These are phyloP conservation scores for Ramazzottius varieornatus DNA, from an alignment of 2,888 invertebrate genomes.

Conservation along the genomic window DNA sequence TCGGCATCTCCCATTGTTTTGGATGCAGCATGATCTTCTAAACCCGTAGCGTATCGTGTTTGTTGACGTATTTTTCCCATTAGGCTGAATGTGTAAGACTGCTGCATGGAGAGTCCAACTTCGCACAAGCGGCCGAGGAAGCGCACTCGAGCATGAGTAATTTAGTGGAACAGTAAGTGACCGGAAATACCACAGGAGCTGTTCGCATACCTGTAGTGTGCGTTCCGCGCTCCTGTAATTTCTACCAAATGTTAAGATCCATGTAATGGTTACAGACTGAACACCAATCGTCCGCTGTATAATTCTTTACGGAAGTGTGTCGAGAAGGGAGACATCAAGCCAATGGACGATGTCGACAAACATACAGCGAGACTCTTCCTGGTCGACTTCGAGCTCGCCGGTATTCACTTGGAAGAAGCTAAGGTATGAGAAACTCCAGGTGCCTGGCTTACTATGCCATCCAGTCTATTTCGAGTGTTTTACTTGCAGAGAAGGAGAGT, in stretches of 20 bases:
- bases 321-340: slow-evolving; percentile 37
- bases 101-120: slow-evolving; percentile 51
- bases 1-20: background rate
- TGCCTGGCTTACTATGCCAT: background rate
- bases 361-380: slow-evolving; percentile 66
- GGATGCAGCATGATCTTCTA: background rate
- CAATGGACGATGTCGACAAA: slow-evolving; percentile 41
- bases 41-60: background rate
- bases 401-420: slow-evolving; percentile 60
- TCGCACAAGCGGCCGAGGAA: slow-evolving; percentile 55
- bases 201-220: slow-evolving; percentile 2
- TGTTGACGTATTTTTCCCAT: slow-evolving; percentile 7
- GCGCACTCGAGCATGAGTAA: slow-evolving; percentile 63
- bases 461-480: background rate
- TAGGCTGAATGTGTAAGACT: slow-evolving; percentile 71
- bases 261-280: slow-evolving; percentile 36
- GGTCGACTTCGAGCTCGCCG: slow-evolving; percentile 90
- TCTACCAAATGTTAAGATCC: too few relatives aligned
- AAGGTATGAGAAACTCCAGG: slow-evolving; percentile 26
- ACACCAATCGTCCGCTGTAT: slow-evolving; percentile 63
- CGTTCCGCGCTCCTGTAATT: too few relatives aligned
- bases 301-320: slow-evolving; percentile 43
- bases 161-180: slow-evolving; percentile 59
- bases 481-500: slow-evolving; percentile 29
- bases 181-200: background rate